Conservation (phyloP, 2,113 vertebrate species). For the Megalops atlanticus region DNA sequence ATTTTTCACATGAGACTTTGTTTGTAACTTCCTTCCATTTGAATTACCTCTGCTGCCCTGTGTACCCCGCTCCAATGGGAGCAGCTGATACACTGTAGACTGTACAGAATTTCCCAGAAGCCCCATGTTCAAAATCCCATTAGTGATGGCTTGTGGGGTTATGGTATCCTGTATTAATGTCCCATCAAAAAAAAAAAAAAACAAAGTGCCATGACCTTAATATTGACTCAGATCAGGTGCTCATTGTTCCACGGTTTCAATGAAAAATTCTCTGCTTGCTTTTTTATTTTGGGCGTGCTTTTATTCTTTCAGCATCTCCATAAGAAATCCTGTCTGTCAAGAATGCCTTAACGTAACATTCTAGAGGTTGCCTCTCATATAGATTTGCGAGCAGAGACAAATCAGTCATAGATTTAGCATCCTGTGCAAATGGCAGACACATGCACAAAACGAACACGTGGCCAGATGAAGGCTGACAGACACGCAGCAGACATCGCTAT, state of each 20-base stretch:
- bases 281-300: not conserved
- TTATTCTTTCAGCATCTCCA: constrained; percentile 15
- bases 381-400: not conserved
- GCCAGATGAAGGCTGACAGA: not conserved
- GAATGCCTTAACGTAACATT: not conserved
- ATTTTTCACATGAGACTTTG: constrained; percentile 47
- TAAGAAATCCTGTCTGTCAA: not conserved
- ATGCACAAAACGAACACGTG: no score
- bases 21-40: constrained; percentile 57
- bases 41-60: constrained; percentile 40
- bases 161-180: not conserved
- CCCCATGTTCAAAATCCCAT: not conserved
- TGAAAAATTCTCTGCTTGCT: not conserved
- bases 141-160: not conserved
- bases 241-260: not conserved
- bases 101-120: not conserved
- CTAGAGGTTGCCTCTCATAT: not conserved
- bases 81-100: not conserved
- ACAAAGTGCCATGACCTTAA: not conserved
- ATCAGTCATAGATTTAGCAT: not conserved
- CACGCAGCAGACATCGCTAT: not conserved
- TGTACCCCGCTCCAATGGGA: not conserved
- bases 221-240: constrained; percentile 32
- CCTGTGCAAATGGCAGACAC: not conserved
- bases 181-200: not conserved